Evolutionary conservation across 1,140 invertebrate species (phyloP), one percentile per base, ranked within the genome.

Genomic region (Pogonus chalceus): DNA sequence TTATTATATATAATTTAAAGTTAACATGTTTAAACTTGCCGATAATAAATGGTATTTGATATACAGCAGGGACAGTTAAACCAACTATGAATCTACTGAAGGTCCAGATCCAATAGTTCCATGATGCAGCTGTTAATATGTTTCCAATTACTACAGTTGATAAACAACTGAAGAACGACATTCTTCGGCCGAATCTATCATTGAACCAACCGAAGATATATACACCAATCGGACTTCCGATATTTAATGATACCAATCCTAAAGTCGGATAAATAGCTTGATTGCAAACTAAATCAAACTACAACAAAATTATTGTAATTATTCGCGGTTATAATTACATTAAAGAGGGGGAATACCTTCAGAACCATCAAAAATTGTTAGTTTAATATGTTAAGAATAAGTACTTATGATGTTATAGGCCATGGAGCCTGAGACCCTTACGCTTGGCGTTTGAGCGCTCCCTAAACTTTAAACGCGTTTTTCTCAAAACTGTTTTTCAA

Each of bases 21-120:
- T n/a, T 50, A n/a, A 21, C 23, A 14, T 18, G 18, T 21, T 48
- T 43, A 23, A 51, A 75, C 82, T 85, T 76, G 92, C 91, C 89
- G 64, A 94, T 92, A 55, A 94, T 93, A 64, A 93, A 94, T 2
- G 91, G 91, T 68, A 94, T 92, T 74, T 95, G 90, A 71, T 93
- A 94, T n/a, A 93, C 85, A 2, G 90, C 90, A 9, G 90, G 90
- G 60, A 93, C 90, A 0, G 90, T 91, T 1, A 92, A 69, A 16
- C 90, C 91, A 2, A 92, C 88, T 49, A 93, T 75, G 12, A 85
- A 75, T 59, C 89, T 75, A 59, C 84, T 85, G 1, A 77, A 70
- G 0, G 87, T 82, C 87, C 91, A 94, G 39, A 79, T 79, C 81
- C 84, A 88, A 66, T 90, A 92, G 65, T 85, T 78, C 46, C 78